A percentile compares a stretch with the other conserved stretches of the same genome.
Evolutionary conservation across 2,888 invertebrate species (phyloP).

Genomic region (Endotricha flammealis): DNA sequence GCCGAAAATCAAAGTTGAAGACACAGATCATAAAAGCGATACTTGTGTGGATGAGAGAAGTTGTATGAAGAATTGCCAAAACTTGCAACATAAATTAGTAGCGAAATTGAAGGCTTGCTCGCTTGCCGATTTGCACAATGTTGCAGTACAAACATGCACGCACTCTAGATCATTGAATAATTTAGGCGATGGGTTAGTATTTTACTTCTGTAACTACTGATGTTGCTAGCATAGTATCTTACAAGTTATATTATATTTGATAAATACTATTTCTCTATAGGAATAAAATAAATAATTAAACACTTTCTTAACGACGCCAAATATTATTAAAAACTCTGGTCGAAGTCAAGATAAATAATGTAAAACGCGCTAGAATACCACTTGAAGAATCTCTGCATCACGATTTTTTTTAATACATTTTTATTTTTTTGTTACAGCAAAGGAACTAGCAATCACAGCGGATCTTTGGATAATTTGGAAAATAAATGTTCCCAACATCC

Average conservation of each 20-base stretch:
- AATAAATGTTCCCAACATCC: constrained; percentile 19
- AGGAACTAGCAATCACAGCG: constrained; percentile 34
- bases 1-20: constrained; percentile 37
- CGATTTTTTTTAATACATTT: no score
- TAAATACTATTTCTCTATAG: not conserved
- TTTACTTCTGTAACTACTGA: no score
- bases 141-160: constrained; percentile 28
- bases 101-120: constrained; percentile 54
- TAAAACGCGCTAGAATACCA: no score
- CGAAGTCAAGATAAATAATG: no score
- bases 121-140: constrained; percentile 50
- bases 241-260: not conserved
- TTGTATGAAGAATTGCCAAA: constrained; percentile 27
- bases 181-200: constrained; percentile 38
- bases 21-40: constrained; percentile 16
- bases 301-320: no score
- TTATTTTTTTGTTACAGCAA: constrained; percentile 33
- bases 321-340: no score
- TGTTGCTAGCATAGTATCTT: not conserved
- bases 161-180: constrained; percentile 51
- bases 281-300: no score
- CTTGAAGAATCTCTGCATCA: no score
- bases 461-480: constrained; percentile 55
- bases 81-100: constrained; percentile 51
- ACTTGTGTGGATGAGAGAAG: constrained; percentile 10